These are phyloP conservation scores for Tragelaphus strepsiceros DNA, from an alignment of 2,113 vertebrate genomes.

Conservation along the genomic window DNA sequence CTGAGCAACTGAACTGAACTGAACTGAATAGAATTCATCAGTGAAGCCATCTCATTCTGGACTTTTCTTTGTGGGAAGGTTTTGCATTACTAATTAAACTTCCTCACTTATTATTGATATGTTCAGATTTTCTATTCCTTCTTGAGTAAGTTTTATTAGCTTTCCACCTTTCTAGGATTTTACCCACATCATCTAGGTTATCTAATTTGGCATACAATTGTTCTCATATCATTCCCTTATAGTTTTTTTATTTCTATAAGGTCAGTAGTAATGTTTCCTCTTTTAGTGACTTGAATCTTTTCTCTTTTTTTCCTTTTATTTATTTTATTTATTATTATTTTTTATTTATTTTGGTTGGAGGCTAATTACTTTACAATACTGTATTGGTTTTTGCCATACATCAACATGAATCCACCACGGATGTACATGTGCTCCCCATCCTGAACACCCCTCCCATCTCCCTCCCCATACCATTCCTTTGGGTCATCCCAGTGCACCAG, in stretches of 20 bases:
- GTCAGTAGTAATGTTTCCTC: not conserved
- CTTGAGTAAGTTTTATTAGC: not conserved
- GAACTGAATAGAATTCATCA: not conserved
- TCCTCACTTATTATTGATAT: not conserved
- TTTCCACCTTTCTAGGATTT: not conserved
- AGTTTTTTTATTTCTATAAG: not conserved
- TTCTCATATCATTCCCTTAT: not conserved
- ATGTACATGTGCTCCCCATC: too few relatives aligned
- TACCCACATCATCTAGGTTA: not conserved
- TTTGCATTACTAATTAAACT: not conserved
- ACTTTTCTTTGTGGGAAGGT: not conserved
- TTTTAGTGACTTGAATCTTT: not conserved
- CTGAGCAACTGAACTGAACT: too few relatives aligned
- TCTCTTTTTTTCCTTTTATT: not conserved
- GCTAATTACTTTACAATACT: too few relatives aligned
- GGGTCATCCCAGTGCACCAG: too few relatives aligned
- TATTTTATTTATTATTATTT: too few relatives aligned
- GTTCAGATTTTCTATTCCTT: not conserved
- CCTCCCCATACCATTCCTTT: too few relatives aligned
- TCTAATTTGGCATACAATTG: not conserved
- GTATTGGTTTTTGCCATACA: too few relatives aligned
- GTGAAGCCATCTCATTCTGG: not conserved
- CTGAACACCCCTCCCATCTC: too few relatives aligned
- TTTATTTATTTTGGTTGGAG: too few relatives aligned
- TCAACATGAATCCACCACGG: too few relatives aligned